Percentiles rank a stretch among this genome's conserved stretches.
These are phyloP conservation scores for Gibbula magus DNA, from an alignment of 2,888 invertebrate genomes.

Conservation along the genomic window DNA sequence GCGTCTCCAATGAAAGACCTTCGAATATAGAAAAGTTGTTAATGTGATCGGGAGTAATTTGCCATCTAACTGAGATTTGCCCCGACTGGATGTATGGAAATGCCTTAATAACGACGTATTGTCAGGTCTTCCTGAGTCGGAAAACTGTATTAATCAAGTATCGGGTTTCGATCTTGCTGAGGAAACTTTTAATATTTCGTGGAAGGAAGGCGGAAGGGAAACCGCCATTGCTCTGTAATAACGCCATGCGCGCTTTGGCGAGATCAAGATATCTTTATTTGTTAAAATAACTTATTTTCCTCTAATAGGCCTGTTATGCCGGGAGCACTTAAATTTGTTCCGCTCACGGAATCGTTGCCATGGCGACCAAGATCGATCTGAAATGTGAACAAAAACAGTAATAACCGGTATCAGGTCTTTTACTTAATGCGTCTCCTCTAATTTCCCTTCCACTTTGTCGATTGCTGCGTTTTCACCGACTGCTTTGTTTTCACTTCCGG, in stretches of 20 bases:
- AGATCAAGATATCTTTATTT: conserved; percentile 51
- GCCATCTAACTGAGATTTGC: conserved; percentile 21
- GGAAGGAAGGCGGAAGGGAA: conserved; percentile 50
- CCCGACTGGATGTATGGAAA: conserved; percentile 24
- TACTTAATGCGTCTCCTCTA: conserved; percentile 54
- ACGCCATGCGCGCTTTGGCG: conserved; percentile 35
- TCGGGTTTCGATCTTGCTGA: conserved; percentile 27
- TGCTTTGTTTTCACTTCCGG: conserved; percentile 55
- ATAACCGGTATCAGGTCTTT: conserved; percentile 54
- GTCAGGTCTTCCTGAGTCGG: conserved; percentile 22
- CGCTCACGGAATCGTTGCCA: conserved; percentile 53
- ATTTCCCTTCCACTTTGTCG: conserved; percentile 54
- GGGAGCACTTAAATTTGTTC: conserved; percentile 56
- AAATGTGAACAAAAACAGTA: conserved; percentile 53
- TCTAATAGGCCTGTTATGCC: conserved; percentile 49
- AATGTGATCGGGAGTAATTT: conserved; percentile 25
- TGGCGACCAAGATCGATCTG: conserved; percentile 50
- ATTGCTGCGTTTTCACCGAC: conserved; percentile 43
- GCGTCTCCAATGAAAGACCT: not conserved
- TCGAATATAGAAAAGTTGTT: conserved; percentile 22
- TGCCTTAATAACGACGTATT: conserved; percentile 37
- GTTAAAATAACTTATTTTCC: conserved; percentile 57
- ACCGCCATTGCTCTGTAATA: conserved; percentile 38
- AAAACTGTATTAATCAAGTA: conserved; percentile 41
- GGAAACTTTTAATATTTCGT: conserved; percentile 40